phyloP scores from a whole-genome alignment of 1,140 invertebrate genomes.

The Hycleus phaleratus region DNA sequence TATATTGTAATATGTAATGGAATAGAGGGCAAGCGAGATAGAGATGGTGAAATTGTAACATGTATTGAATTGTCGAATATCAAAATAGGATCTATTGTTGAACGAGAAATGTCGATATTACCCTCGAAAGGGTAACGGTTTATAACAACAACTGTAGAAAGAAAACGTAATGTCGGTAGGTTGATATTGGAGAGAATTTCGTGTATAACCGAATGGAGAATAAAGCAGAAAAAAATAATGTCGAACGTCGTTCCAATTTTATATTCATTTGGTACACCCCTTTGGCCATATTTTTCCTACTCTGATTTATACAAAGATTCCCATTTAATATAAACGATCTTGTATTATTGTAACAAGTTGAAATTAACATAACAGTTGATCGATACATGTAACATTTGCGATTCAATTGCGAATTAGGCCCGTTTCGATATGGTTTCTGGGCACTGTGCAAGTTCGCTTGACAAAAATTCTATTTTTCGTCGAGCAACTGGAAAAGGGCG shows the following conservation, averaged over 20 bases:
- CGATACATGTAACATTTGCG: conserved; percentile 9
- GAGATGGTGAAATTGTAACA: not conserved
- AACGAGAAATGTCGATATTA: too few species aligned
- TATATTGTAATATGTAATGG: conserved; percentile 6
- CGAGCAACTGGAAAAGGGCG: not conserved
- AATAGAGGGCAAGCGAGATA: not conserved
- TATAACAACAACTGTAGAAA: too few species aligned
- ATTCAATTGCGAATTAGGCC: conserved; percentile 14
- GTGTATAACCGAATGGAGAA: conserved; percentile 3
- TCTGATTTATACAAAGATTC: conserved; percentile 11
- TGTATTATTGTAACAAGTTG: conserved; percentile 9
- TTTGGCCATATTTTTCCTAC: not conserved
- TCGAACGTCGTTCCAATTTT: conserved; percentile 3
- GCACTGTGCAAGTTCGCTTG: too few species aligned
- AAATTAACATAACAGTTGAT: conserved; percentile 14
- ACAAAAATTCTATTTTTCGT: too few species aligned
- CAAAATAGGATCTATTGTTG: too few species aligned
- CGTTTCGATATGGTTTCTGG: conserved; percentile 10
- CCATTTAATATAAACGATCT: conserved; percentile 9
- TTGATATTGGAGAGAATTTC: too few species aligned
- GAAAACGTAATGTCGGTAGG: too few species aligned
- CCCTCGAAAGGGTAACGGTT: too few species aligned
- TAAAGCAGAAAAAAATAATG: conserved; percentile 10
- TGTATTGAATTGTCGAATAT: too few species aligned
- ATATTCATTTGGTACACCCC: conserved; percentile 11